Conservation (phyloP, 2,888 invertebrate genomes). For the Caenorhabditis becei region DNA sequence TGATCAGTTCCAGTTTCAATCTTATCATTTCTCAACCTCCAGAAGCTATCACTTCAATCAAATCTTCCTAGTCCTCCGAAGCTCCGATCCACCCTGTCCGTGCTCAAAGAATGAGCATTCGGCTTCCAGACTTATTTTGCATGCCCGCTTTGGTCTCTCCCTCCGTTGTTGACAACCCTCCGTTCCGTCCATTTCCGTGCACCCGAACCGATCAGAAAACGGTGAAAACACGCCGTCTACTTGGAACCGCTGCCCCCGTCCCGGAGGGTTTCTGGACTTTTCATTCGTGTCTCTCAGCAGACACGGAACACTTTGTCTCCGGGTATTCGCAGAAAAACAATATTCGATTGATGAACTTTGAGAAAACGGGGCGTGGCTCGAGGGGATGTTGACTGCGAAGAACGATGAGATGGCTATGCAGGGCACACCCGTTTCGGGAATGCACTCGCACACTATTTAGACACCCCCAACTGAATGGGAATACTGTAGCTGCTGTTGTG, state of each 20-base stretch:
- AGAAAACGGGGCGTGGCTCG: slow-evolving; percentile 3
- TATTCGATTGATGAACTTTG: slow-evolving; percentile 16
- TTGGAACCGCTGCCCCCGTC: slow-evolving; percentile 12
- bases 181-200: slow-evolving; percentile 9
- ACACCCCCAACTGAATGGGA: too few species aligned
- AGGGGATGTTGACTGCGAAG: background rate
- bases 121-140: background rate
- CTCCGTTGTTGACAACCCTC: background rate
- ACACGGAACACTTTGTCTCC: slow-evolving; percentile 9
- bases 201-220: slow-evolving; percentile 15
- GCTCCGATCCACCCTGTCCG: background rate
- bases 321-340: background rate
- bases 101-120: background rate
- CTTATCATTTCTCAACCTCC: too few species aligned
- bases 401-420: too few species aligned
- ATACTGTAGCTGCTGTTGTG: too few species aligned
- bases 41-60: too few species aligned
- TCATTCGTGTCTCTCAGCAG: background rate
- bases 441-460: too few species aligned
- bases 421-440: too few species aligned
- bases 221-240: slow-evolving; percentile 4
- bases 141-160: background rate
- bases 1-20: background rate
- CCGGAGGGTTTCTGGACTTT: slow-evolving; percentile 13
- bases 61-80: background rate